Percentiles rank a stretch among this genome's conserved stretches.
Evolutionary conservation across 2,113 vertebrate genomes (phyloP).

Genomic region (Tenrec ecaudatus): DNA sequence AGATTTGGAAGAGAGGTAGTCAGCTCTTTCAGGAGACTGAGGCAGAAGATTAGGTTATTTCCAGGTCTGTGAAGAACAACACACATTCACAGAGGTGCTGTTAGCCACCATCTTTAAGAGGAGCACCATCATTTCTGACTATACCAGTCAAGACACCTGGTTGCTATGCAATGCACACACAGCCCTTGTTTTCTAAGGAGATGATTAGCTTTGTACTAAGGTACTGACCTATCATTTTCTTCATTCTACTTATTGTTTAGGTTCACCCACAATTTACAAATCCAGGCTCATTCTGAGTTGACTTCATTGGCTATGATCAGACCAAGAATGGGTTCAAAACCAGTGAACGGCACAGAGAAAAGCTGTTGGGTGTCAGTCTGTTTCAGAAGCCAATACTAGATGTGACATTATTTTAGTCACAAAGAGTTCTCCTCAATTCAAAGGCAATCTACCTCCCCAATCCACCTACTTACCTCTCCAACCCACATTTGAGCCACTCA

Average conservation of each 20-base stretch:
- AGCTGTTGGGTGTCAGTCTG: neutral
- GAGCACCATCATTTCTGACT: neutral
- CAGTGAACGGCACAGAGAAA: neutral
- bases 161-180: neutral
- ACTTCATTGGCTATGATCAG: neutral
- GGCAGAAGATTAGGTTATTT: neutral
- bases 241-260: neutral
- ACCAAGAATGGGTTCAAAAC: neutral
- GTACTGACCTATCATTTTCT: no score
- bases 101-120: neutral
- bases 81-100: neutral
- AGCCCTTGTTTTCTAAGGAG: no score
- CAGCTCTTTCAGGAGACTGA: neutral
- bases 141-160: neutral
- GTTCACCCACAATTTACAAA: no score
- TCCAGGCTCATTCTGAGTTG: no score
- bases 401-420: neutral
- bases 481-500: conserved; percentile 8
- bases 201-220: neutral
- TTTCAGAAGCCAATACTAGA: conserved; percentile 30
- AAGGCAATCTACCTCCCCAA: neutral
- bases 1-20: neutral
- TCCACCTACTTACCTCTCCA: neutral
- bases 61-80: neutral
- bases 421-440: neutral